A percentile compares a stretch with the other conserved stretches of the same genome.
Evolutionary conservation across 2,797 vertebrate species (phyloP).

Genomic region (Microctenopoma stevenorrisi): DNA sequence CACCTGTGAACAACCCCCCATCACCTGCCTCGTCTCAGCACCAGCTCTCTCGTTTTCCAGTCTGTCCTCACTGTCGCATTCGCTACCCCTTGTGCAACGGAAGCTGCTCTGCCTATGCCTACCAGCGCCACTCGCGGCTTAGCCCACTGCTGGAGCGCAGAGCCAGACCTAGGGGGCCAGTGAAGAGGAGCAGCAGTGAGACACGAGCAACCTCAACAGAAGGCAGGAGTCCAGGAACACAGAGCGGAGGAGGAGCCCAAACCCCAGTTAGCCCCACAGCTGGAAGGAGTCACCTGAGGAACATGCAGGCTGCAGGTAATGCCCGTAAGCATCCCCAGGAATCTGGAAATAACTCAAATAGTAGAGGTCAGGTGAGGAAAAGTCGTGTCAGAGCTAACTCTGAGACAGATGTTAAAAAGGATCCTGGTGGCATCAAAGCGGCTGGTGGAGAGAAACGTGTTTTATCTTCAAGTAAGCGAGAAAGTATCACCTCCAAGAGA

Average conservation of each 20-base stretch:
- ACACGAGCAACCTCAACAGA: slow-evolving; percentile 77
- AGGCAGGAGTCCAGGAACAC: slow-evolving; percentile 65
- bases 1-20: slow-evolving; percentile 77
- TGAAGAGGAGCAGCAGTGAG: slow-evolving; percentile 85
- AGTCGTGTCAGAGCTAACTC: slow-evolving; percentile 73
- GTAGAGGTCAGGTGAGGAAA: slow-evolving; percentile 74
- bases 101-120: slow-evolving; percentile 83
- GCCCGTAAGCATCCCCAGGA: slow-evolving; percentile 75
- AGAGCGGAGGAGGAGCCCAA: slow-evolving; percentile 66
- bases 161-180: slow-evolving; percentile 61
- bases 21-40: slow-evolving; percentile 72
- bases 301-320: slow-evolving; percentile 82
- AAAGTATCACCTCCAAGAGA: slow-evolving; percentile 70
- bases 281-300: slow-evolving; percentile 76
- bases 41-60: slow-evolving; percentile 72
- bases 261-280: slow-evolving; percentile 80
- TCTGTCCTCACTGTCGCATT: slow-evolving; percentile 85
- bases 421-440: slow-evolving; percentile 61
- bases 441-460: slow-evolving; percentile 68
- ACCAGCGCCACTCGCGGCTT: slow-evolving; percentile 85
- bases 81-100: slow-evolving; percentile 86
- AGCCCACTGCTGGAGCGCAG: slow-evolving; percentile 82
- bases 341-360: slow-evolving; percentile 47
- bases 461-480: slow-evolving; percentile 68
- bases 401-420: slow-evolving; percentile 79